Base-by-base conservation (phyloP, 2,888 invertebrate species). In the Eubasilissa splendida region DNA sequence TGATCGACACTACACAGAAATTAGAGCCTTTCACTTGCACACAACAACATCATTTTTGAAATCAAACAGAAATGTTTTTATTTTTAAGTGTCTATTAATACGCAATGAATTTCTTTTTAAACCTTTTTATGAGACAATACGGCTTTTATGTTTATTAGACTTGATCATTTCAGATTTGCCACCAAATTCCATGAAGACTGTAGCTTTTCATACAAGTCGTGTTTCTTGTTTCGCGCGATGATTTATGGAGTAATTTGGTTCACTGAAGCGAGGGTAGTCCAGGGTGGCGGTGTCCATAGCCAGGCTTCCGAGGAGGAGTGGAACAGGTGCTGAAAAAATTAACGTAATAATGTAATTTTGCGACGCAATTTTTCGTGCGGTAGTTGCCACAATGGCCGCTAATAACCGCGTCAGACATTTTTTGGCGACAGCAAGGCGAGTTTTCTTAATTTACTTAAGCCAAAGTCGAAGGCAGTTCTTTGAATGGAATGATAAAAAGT, bases 341-440 rank as follows among this genome's bases (percentile, higher is more conserved):
- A 70, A 53, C 12, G 68, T 68, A 14, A 4, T 68, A 70, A 70
- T 70, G 52, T 52, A 70, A 70, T 70, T 70, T 70, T 33, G 70
- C 52, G 22, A 14, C 22, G 50, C 9, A 42, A 50, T 68, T 68
- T 22, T 22, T 68, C 9, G 52, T 3, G 14, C 10, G 52, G 70
- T 42, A 70, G 7, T 70, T 70, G 42, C 50, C 14, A 68, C n/a
- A 70, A 70, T 52, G 53, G 70, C 14, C 12, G 8, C 53, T 70
- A 70, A 70, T 70, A 70, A 70, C 63, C 63, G 42, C 42, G 42
- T 42, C 42, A 22, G 22, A 10, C 5, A 11, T 1, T 31, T 31
- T 63, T 11, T 63, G 4, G 31, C 10, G 60, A 31, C 60, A 22
- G 33, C 60, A 9, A 5, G 22, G 63, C 31, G 63, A 63, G 31